phyloP scores from a whole-genome alignment of 1,140 invertebrate genomes.

The Temnothorax curvispinosus region DNA sequence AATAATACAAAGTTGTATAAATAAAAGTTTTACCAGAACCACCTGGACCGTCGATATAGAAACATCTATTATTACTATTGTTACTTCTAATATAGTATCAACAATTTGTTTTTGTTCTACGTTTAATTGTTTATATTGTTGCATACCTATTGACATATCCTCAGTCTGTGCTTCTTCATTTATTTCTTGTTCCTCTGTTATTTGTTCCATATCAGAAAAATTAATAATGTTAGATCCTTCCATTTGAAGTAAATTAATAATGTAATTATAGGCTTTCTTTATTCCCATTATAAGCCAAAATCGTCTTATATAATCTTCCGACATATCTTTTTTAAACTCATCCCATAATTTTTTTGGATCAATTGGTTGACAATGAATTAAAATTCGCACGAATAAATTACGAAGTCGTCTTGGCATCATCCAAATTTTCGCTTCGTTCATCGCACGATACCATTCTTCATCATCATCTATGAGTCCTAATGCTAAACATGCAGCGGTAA shows the following conservation, averaged over 20 bases:
- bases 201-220: constrained; percentile 16
- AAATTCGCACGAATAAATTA: constrained; percentile 22
- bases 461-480: constrained; percentile 17
- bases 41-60: constrained; percentile 7
- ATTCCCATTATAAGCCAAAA: not conserved
- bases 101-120: constrained; percentile 18
- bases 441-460: constrained; percentile 19
- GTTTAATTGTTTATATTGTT: not conserved
- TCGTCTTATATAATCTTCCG: constrained; percentile 17
- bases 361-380: constrained; percentile 32
- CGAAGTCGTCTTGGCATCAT: constrained; percentile 26
- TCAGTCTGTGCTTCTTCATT: not conserved
- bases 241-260: not conserved
- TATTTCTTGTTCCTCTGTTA: not conserved
- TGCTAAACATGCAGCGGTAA: constrained; percentile 12
- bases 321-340: not conserved
- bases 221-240: not conserved
- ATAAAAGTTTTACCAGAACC: constrained; percentile 7
- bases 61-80: not conserved
- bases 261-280: constrained; percentile 16
- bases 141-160: not conserved
- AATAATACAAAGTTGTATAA: constrained; percentile 3
- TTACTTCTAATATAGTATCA: not conserved
- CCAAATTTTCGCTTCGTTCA: constrained; percentile 33
- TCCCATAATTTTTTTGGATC: not conserved